Percentiles rank a stretch among this genome's conserved stretches.
Conservation (phyloP, 2,113 vertebrate species). For the Oryzias javanicus region DNA sequence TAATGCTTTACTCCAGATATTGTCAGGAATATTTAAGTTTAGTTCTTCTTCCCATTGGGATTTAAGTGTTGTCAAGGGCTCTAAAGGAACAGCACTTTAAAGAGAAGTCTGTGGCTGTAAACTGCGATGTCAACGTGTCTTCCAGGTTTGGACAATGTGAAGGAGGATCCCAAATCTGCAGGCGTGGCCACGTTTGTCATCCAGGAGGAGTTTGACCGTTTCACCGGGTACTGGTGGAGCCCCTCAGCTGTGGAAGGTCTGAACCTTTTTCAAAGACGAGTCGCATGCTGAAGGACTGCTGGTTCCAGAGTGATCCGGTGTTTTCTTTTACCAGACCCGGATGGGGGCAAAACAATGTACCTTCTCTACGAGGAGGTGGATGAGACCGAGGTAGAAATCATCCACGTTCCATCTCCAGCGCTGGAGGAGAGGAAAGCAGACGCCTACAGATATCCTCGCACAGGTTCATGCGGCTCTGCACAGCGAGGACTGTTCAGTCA, state of each 20-base stretch:
- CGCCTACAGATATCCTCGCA: slow-evolving; percentile 93
- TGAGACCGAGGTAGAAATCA: slow-evolving; percentile 94
- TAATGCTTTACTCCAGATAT: too few species aligned
- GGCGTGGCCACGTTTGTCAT: slow-evolving; percentile 97
- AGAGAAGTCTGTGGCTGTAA: background rate
- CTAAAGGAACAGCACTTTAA: too few species aligned
- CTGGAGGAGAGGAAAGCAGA: slow-evolving; percentile 95
- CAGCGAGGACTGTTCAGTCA: background rate
- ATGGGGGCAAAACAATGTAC: slow-evolving; percentile 82
- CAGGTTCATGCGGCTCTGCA: slow-evolving; percentile 74
- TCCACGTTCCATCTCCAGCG: slow-evolving; percentile 93
- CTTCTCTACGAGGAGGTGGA: slow-evolving; percentile 96
- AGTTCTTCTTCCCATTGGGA: too few species aligned
- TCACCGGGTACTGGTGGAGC: slow-evolving; percentile 98
- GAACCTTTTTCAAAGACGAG: slow-evolving; percentile 11
- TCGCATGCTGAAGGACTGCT: background rate
- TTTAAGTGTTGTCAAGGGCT: too few species aligned
- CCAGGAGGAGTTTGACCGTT: slow-evolving; percentile 97
- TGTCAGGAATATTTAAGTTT: too few species aligned
- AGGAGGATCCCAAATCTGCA: slow-evolving; percentile 92
- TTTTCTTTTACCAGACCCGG: slow-evolving; percentile 70
- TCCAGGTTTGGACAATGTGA: slow-evolving; percentile 86
- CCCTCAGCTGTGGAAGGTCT: slow-evolving; percentile 86
- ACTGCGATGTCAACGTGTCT: background rate
- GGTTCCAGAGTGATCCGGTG: background rate